Conservation (phyloP, 1,140 invertebrate species). For the Bombus waltoni region DNA sequence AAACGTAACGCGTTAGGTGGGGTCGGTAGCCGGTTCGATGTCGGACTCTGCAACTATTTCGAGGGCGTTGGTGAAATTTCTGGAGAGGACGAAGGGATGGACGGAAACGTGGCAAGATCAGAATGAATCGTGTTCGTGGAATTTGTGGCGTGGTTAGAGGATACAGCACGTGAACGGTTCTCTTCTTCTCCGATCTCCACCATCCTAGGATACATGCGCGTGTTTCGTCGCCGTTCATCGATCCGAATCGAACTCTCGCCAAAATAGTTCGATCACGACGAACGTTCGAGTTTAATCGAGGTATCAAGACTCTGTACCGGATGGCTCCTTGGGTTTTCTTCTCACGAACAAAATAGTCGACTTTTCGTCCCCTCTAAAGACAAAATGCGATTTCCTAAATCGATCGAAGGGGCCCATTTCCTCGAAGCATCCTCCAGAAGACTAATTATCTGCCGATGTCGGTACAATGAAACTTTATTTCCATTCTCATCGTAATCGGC, state of each 20-base stretch:
- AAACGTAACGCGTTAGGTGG: neutral
- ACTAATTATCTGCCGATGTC: slow-evolving; percentile 17
- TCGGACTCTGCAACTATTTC: slow-evolving; percentile 24
- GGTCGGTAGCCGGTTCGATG: neutral
- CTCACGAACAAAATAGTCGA: too few species aligned
- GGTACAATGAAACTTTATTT: slow-evolving; percentile 27
- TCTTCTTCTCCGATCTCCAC: too few species aligned
- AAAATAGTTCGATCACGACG: neutral
- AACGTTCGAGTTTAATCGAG: neutral
- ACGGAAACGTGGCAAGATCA: neutral
- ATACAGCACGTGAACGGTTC: neutral
- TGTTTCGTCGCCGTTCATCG: neutral
- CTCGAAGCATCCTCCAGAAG: neutral
- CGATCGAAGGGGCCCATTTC: slow-evolving; percentile 29
- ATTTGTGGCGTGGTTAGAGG: neutral
- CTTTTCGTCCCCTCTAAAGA: neutral
- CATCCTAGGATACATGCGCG: neutral
- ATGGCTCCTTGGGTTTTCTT: neutral
- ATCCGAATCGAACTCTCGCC: neutral
- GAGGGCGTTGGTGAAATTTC: slow-evolving; percentile 28
- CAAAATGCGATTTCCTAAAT: slow-evolving; percentile 8
- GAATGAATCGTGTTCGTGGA: slow-evolving; percentile 36
- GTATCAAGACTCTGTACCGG: neutral
- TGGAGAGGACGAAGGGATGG: neutral
- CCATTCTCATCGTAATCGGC: neutral